phyloP scores from a whole-genome alignment of 2,888 invertebrate species.

The Apodemia zela region DNA sequence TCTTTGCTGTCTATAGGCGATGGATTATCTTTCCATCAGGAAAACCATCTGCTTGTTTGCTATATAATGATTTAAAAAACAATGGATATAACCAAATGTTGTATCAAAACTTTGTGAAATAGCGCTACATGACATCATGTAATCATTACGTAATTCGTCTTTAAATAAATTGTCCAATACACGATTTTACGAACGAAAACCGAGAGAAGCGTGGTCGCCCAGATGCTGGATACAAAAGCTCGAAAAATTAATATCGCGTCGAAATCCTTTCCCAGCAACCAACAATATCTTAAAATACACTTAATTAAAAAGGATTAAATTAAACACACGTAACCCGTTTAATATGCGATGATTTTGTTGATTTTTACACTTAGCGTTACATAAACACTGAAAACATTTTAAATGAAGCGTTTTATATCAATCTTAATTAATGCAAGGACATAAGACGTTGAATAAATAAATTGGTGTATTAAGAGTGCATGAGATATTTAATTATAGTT shows the following conservation, averaged over 20 bases:
- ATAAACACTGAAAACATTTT: conserved; percentile 41
- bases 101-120: no score
- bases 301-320: conserved; percentile 12
- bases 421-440: conserved; percentile 70
- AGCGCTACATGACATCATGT: no score
- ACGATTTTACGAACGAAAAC: no score
- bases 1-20: no score
- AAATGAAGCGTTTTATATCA: conserved; percentile 59
- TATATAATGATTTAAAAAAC: no score
- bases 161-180: no score
- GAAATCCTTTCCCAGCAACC: conserved; percentile 1
- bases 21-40: no score
- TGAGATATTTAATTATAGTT: conserved; percentile 73
- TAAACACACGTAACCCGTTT: conserved; percentile 13
- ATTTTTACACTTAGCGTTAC: conserved; percentile 28
- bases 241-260: conserved; percentile 3
- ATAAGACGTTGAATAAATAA: conserved; percentile 60
- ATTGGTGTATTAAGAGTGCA: conserved; percentile 69
- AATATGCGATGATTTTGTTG: conserved; percentile 12
- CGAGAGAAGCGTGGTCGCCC: background rate
- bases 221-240: background rate
- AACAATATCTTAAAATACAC: conserved; percentile 3
- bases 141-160: no score
- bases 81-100: no score
- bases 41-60: no score